phyloP scores from a whole-genome alignment of 2,113 vertebrate species.

The Cyprinodon variegatus region DNA sequence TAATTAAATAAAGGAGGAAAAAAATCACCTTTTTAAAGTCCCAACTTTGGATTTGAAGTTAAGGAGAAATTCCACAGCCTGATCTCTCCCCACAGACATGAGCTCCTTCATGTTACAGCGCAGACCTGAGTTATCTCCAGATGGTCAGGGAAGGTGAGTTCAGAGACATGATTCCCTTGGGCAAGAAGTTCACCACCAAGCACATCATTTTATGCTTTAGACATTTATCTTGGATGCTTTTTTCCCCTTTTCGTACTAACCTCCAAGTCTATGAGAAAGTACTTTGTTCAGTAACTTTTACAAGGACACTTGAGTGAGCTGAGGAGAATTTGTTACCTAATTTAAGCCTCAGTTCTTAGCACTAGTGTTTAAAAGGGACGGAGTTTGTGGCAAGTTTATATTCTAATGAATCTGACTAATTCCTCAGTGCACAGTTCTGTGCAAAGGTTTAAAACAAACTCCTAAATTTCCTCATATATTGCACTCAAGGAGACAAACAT shows the following conservation, averaged over 20 bases:
- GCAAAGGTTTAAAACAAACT: background rate
- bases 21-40: background rate
- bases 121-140: conserved; percentile 54
- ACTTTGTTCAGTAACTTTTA: conserved; percentile 44
- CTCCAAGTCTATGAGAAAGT: conserved; percentile 34
- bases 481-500: background rate
- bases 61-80: conserved; percentile 18
- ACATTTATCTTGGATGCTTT: conserved; percentile 48
- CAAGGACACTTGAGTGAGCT: conserved; percentile 55
- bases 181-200: conserved; percentile 45
- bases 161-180: conserved; percentile 45
- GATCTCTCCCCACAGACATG: conserved; percentile 35
- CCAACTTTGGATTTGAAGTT: conserved; percentile 25
- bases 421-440: background rate
- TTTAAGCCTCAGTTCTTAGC: conserved; percentile 40
- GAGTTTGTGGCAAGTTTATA: background rate
- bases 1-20: background rate
- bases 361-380: conserved; percentile 1
- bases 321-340: conserved; percentile 33
- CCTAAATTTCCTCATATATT: background rate
- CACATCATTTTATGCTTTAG: conserved; percentile 55
- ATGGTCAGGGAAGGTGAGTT: conserved; percentile 59
- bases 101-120: conserved; percentile 30
- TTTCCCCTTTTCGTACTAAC: conserved; percentile 33
- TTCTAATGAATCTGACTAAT: background rate